These are phyloP conservation scores for Ceratina japonica DNA, from an alignment of 1,140 invertebrate genomes.

Conservation along the genomic window DNA sequence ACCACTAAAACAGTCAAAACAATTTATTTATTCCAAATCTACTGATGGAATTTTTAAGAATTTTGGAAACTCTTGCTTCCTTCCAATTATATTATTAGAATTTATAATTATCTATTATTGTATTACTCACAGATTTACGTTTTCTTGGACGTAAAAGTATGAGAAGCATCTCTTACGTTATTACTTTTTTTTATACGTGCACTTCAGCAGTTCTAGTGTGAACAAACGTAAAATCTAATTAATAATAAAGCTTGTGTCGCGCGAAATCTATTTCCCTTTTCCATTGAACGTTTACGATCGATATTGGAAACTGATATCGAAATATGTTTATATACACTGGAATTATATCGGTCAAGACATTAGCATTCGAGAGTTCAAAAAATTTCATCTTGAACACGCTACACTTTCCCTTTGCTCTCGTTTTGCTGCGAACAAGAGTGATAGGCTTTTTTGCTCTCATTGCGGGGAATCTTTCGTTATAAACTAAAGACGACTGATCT, in stretches of 20 bases:
- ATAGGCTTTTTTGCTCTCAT: not conserved
- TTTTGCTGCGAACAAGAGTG: not conserved
- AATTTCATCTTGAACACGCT: not conserved
- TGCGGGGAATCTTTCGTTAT: not conserved
- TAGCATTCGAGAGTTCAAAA: conserved; percentile 4
- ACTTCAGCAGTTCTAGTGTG: no score
- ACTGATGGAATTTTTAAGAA: no score
- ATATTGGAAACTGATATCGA: conserved; percentile 11
- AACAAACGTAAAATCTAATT: no score
- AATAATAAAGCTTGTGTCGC: not conserved
- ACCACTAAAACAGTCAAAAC: no score
- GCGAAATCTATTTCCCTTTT: not conserved
- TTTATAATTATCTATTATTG: no score
- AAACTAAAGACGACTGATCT: conserved; percentile 11
- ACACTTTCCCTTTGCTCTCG: not conserved
- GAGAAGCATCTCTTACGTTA: no score
- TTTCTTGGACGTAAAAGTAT: no score
- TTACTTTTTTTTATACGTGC: no score
- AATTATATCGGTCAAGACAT: conserved; percentile 18
- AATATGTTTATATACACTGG: not conserved
- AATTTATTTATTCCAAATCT: no score
- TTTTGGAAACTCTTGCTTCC: no score
- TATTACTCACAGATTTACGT: no score
- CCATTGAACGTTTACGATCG: not conserved
- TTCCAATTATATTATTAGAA: no score